These are phyloP conservation scores for Atta colombica DNA, from an alignment of 1,140 invertebrate species.

Conservation along the genomic window DNA sequence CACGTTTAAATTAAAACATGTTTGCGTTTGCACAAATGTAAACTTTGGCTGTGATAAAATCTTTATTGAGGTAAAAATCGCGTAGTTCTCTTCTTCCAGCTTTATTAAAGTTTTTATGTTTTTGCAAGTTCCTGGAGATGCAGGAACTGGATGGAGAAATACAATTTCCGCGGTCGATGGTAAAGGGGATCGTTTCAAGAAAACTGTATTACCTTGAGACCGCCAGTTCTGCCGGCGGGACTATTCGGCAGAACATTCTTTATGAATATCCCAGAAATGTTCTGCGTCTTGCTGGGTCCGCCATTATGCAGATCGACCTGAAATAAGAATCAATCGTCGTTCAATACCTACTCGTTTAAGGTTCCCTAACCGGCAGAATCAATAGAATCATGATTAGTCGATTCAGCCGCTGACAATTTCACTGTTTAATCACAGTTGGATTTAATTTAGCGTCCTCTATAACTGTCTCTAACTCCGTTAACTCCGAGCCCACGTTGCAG, in stretches of 20 bases:
- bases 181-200: conserved; percentile 16
- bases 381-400: conserved; percentile 17
- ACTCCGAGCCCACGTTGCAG: neutral
- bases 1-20: neutral
- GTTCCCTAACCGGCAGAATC: neutral
- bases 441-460: conserved; percentile 26
- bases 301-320: conserved; percentile 88
- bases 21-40: neutral
- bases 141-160: conserved; percentile 6
- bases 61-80: neutral
- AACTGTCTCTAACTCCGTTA: neutral
- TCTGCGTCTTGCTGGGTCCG: conserved; percentile 79
- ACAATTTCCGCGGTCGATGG: conserved; percentile 2
- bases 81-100: neutral
- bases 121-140: neutral
- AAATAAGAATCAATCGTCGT: conserved; percentile 64
- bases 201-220: conserved; percentile 91
- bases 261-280: conserved; percentile 97
- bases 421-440: conserved; percentile 34
- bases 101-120: conserved; percentile 26
- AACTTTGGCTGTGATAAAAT: neutral
- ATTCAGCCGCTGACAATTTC: conserved; percentile 34
- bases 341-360: neutral
- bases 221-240: conserved; percentile 96
- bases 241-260: conserved; percentile 98